These are phyloP conservation scores for Lanistes nyassanus DNA, from an alignment of 1,140 invertebrate species.

Conservation along the genomic window DNA sequence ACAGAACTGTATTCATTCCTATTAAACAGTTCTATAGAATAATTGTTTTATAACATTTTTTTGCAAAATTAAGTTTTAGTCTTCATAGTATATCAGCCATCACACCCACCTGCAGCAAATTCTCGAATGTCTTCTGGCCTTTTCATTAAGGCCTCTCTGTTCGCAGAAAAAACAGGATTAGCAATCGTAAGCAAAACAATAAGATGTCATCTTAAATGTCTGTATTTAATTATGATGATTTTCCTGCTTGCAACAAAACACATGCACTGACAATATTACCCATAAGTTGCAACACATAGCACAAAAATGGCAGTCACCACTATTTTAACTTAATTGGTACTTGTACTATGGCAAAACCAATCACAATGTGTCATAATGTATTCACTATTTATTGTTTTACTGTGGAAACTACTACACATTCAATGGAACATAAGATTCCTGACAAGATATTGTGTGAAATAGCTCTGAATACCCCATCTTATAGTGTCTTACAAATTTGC, in stretches of 20 bases:
- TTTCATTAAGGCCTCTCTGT: conserved; percentile 55
- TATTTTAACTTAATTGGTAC: too few relatives aligned
- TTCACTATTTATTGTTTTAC: too few relatives aligned
- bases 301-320: too few relatives aligned
- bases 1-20: background rate
- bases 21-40: background rate
- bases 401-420: too few relatives aligned
- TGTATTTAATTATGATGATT: background rate
- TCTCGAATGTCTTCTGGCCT: conserved; percentile 61
- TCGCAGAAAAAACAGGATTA: conserved; percentile 34
- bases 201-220: background rate
- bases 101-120: conserved; percentile 59
- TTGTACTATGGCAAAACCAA: too few relatives aligned
- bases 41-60: background rate
- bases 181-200: background rate
- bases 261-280: too few relatives aligned
- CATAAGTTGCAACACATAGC: too few relatives aligned
- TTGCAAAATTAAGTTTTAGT: background rate
- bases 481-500: background rate
- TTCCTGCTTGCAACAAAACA: background rate
- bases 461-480: background rate
- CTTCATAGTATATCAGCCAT: background rate
- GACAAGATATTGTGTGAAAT: background rate
- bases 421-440: background rate
- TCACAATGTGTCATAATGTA: too few relatives aligned